These are phyloP conservation scores for Scomber scombrus DNA, from an alignment of 2,113 vertebrate genomes.

Conservation along the genomic window DNA sequence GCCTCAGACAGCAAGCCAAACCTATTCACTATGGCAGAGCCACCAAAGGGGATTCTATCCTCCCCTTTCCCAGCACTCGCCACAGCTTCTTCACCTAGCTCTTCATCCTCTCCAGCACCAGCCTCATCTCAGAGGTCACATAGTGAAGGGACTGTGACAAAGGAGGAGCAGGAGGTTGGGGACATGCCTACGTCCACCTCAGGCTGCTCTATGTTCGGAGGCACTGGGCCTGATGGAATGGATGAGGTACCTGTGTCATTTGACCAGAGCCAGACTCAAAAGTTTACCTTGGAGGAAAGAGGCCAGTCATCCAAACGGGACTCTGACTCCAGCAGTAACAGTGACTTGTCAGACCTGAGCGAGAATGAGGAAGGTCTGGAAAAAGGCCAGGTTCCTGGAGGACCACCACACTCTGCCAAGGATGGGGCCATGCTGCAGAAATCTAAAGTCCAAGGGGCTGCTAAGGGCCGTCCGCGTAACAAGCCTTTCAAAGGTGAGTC, in stretches of 20 bases:
- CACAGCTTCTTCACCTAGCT: constrained; percentile 79
- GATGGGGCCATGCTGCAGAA: constrained; percentile 89
- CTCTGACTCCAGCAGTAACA: constrained; percentile 96
- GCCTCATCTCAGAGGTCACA: constrained; percentile 79
- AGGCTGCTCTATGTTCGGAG: constrained; percentile 83
- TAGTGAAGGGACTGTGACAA: constrained; percentile 86
- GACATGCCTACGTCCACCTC: constrained; percentile 89
- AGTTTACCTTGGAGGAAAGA: constrained; percentile 94
- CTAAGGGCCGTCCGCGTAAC: constrained; percentile 94
- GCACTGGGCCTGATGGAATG: constrained; percentile 79
- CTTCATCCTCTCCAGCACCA: constrained; percentile 85
- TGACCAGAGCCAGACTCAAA: constrained; percentile 90
- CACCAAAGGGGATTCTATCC: constrained; percentile 89
- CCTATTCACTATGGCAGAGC: constrained; percentile 93
- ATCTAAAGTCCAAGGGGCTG: constrained; percentile 88
- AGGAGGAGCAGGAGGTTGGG: constrained; percentile 85
- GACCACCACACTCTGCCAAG: constrained; percentile 37
- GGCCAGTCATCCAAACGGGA: constrained; percentile 92
- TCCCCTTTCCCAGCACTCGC: constrained; percentile 84
- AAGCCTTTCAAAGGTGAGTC: constrained; percentile 95
- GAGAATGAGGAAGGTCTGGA: constrained; percentile 93
- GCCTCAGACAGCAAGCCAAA: constrained; percentile 87
- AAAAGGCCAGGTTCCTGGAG: constrained; percentile 81
- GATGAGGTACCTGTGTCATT: constrained; percentile 88
- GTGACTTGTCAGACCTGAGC: constrained; percentile 96